Evolutionary conservation across 1,140 invertebrate species (phyloP).

Genomic region (Aleiodes sp.): DNA sequence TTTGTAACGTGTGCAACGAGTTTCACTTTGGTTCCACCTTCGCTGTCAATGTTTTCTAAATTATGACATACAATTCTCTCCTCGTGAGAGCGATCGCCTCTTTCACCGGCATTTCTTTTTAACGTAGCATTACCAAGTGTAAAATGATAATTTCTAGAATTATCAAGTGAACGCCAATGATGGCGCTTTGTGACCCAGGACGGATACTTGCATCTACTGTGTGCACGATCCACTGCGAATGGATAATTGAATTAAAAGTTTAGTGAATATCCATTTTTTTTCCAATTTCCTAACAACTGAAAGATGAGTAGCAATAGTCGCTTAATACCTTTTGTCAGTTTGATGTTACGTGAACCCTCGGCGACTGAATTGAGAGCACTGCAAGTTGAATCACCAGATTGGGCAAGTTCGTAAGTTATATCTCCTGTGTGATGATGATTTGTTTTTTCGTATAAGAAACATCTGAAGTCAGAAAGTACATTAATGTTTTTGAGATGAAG

Average conservation of each 20-base stretch:
- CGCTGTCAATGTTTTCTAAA: slow-evolving; percentile 52
- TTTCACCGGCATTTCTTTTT: slow-evolving; percentile 55
- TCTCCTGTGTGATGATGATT: slow-evolving; percentile 50
- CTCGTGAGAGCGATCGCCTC: slow-evolving; percentile 48
- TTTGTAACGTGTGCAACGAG: slow-evolving; percentile 67
- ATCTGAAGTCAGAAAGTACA: slow-evolving; percentile 65
- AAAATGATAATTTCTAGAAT: slow-evolving; percentile 67
- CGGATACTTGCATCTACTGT: slow-evolving; percentile 68
- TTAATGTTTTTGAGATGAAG: too few species aligned
- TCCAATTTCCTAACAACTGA: too few species aligned
- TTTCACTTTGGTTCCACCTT: slow-evolving; percentile 55
- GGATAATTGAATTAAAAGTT: slow-evolving; percentile 6
- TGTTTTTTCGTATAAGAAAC: slow-evolving; percentile 71
- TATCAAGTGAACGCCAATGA: slow-evolving; percentile 70
- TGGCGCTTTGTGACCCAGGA: slow-evolving; percentile 68
- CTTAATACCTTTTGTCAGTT: slow-evolving; percentile 68
- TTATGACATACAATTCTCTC: slow-evolving; percentile 65
- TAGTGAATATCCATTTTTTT: too few species aligned
- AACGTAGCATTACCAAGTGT: slow-evolving; percentile 68
- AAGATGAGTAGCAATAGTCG: background rate
- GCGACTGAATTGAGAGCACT: slow-evolving; percentile 68
- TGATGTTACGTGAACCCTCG: slow-evolving; percentile 71
- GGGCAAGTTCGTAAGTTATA: slow-evolving; percentile 65
- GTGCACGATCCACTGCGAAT: slow-evolving; percentile 59
- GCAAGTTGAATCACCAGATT: slow-evolving; percentile 73